Evolutionary conservation across 2,888 invertebrate species (phyloP), one percentile per base, ranked within the genome.

Genomic region (Xylota segnis): DNA sequence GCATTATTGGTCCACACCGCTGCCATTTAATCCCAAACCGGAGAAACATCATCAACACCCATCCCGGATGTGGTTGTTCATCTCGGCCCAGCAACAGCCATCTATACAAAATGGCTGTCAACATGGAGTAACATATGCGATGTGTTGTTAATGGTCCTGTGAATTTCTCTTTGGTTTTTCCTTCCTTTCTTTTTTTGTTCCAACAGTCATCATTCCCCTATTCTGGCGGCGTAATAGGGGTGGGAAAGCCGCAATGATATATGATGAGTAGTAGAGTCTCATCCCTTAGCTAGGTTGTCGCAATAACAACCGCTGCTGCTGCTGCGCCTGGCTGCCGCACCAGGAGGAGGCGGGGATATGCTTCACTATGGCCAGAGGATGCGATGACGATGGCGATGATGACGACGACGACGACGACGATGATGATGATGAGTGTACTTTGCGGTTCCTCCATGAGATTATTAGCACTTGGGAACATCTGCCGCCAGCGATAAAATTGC

Each of bases 381-480:
- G 14, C 34, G 81, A 70, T 68, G 74, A 83, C 63, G 74, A 83
- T 63, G 74, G 29, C 58, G 59, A 71, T 52, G n/a, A 83, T 61
- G 68, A 74, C 74, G 84, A 37, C 58, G 54, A 70, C 63, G 65
- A 76, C 81, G 84, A 83, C 68, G 70, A 74, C 70, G 86, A 50
- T 65, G 63, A 70, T 70, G 65, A 81, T 86, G 84, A 86, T 86
- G 82, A 82, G 86, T 82, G 72, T 86, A 86, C 86, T 86, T 82
- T 86, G 82, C 50, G 86, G 86, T 86, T 82, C 76, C 40, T 86
- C 86, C 86, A 86, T 86, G 86, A 86, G 88, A 81, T 88, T 88
- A 88, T 88, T 88, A 88, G 84, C 87, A 88, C 88, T 84, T 87
- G 70, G 87, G 54, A 88, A 88, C 88, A 88, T 88, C 88, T 88